Conservation (phyloP, 35 echinoderm and acorn worm species). For the Patiria miniata region DNA sequence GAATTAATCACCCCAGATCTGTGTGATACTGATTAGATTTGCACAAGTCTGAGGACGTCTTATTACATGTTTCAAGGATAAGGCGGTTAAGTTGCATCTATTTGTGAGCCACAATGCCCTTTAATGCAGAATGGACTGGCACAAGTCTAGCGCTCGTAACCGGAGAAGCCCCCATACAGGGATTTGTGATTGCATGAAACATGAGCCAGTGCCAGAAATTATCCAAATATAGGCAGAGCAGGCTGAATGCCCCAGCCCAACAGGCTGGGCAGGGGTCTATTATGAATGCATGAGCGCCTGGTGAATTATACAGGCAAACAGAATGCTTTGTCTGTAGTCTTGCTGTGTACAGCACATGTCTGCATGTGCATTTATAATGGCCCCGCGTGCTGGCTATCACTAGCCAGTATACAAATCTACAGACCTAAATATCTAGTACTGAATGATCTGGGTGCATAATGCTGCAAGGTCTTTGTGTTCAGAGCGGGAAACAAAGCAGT, state of each 20-base stretch:
- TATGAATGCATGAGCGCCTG: conserved; percentile 19
- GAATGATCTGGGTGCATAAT: no score
- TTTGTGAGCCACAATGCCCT: neutral
- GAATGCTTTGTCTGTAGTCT: no score
- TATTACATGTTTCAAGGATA: no score
- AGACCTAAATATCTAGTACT: no score
- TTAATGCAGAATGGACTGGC: neutral
- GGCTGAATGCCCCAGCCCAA: neutral
- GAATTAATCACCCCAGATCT: no score
- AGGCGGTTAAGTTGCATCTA: no score
- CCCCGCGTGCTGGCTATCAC: no score
- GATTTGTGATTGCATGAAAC: conserved; percentile 18
- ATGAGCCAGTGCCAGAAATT: conserved; percentile 16
- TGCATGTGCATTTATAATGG: neutral
- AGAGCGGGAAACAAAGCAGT: no score
- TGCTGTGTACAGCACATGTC: neutral
- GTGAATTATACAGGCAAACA: neutral
- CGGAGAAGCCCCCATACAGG: neutral
- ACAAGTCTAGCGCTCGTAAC: neutral
- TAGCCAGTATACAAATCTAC: no score
- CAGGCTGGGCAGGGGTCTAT: neutral
- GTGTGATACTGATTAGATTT: no score
- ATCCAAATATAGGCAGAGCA: conserved; percentile 26
- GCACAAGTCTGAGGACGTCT: no score
- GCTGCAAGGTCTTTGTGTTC: no score